Base-by-base conservation (phyloP, 1,140 invertebrate species). In the Leptinotarsa lineolata region DNA sequence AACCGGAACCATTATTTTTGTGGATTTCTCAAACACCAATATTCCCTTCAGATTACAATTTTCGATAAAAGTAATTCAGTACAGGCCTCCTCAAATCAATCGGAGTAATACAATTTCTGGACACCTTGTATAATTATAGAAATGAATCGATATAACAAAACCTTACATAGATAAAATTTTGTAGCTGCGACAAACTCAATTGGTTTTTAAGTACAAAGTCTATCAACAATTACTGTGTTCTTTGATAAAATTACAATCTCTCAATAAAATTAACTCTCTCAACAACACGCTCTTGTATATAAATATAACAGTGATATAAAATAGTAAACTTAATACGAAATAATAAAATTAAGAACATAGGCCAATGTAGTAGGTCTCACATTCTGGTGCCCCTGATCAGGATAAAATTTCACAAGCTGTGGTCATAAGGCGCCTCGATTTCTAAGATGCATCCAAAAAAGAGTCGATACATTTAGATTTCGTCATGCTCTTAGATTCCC, bases 261-360 rank as follows among this genome's bases (percentile, higher is more conserved):
- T 54, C 67, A 68, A 63, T 68, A 68, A 68, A 68, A 68, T 54
- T 21, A 46, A 68, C 67, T 48, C 48, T 68, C 67, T 68, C 67
- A 68, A 68, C 67, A 68, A 68, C 22, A 54, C 46, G 11, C 65
- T 65, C 58, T 22, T 63, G 20, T 63, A 22, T 30, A 63, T 63
- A n/a, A n/a, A 63, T 63, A 67, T 68, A 68, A 68, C 67, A 68
- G 45, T 68, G 20, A 68, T 68, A 68, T 68, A 68, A 68, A 68
- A 68, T 68, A 68, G 44, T 68, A 54, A 68, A 68, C 44, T 68
- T 68, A 68, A 54, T 68, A 68, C 20, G 45, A 68, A 39, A 30
- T 21, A 68, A 68, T 54, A 54, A 48, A 54, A 68, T 24, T 58
- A 68, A 68, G 67, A 45, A 54, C 45, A 16, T 68, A 68, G 44